Evolutionary conservation across 2,113 vertebrate genomes (phyloP).

Genomic region (Tachuris rubrigastra): DNA sequence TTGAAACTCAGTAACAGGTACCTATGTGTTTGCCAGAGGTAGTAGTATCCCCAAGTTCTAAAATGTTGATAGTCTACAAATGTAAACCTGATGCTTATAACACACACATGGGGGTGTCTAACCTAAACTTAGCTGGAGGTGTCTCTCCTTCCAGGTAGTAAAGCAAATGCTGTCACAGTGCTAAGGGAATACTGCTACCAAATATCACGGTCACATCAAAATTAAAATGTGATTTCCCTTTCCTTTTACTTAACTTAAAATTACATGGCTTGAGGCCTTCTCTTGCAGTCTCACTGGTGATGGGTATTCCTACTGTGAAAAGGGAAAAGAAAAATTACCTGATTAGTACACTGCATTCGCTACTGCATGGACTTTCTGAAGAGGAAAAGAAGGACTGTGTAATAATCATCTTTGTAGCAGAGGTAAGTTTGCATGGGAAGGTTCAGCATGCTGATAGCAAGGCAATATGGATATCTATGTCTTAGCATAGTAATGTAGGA

Average conservation of each 20-base stretch:
- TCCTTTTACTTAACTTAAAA: not conserved
- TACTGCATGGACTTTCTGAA: constrained; percentile 76
- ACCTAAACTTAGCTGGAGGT: not conserved
- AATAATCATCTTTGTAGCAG: constrained; percentile 86
- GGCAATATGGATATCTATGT: not conserved
- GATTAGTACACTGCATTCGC: constrained; percentile 78
- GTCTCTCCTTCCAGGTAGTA: not conserved
- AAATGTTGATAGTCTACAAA: not conserved
- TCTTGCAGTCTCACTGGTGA: constrained; percentile 82
- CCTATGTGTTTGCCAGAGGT: not conserved
- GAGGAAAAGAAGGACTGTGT: constrained; percentile 76
- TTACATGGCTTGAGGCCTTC: not conserved
- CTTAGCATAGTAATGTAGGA: not conserved
- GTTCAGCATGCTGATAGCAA: not conserved
- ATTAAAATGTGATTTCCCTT: not conserved
- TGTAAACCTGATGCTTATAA: not conserved
- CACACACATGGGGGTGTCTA: not conserved
- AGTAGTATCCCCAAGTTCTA: not conserved
- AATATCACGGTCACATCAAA: not conserved
- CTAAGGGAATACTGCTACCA: not conserved
- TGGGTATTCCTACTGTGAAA: constrained; percentile 86
- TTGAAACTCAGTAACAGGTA: not conserved
- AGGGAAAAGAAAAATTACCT: constrained; percentile 83
- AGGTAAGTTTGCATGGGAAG: constrained; percentile 71
- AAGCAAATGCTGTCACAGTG: not conserved